A percentile compares a stretch with the other conserved stretches of the same genome.
phyloP scores from a whole-genome alignment of 2,113 vertebrate genomes.

The Petrocephalus microphthalmus region DNA sequence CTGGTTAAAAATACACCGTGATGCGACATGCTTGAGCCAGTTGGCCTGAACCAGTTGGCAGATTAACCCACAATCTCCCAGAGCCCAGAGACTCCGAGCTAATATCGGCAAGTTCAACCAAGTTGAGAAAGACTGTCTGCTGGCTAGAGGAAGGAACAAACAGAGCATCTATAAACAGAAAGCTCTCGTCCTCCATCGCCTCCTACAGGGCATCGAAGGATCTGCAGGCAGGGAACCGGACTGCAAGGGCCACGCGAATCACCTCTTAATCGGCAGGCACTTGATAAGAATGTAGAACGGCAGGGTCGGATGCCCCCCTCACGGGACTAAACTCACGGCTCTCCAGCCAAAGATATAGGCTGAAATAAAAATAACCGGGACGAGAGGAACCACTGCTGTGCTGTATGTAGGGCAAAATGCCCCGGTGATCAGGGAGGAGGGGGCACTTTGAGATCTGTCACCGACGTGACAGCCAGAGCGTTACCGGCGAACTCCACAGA shows the following conservation, averaged over 20 bases:
- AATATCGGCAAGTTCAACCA: not conserved
- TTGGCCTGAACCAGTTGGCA: not conserved
- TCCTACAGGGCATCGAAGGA: not conserved
- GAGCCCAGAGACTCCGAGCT: not conserved
- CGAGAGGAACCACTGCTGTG: not conserved
- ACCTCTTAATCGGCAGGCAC: not conserved
- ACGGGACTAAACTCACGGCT: not conserved
- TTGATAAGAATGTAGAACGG: not conserved
- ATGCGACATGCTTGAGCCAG: not conserved
- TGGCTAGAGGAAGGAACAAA: not conserved
- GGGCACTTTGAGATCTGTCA: not conserved
- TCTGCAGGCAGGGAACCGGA: not conserved
- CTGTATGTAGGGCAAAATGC: not conserved
- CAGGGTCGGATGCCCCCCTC: constrained; percentile 18
- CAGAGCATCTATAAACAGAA: not conserved
- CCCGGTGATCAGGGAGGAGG: not conserved
- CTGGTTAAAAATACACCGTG: not conserved
- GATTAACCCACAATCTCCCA: not conserved
- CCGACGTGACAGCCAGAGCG: not conserved
- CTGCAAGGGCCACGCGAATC: not conserved
- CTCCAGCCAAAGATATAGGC: constrained; percentile 18
- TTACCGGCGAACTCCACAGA: not conserved
- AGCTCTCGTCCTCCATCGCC: not conserved
- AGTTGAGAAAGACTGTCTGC: not conserved
- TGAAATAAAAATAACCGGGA: constrained; percentile 22